These are phyloP conservation scores for Tricholaema leucomelas DNA, from an alignment of 2,113 vertebrate species.

Conservation along the genomic window DNA sequence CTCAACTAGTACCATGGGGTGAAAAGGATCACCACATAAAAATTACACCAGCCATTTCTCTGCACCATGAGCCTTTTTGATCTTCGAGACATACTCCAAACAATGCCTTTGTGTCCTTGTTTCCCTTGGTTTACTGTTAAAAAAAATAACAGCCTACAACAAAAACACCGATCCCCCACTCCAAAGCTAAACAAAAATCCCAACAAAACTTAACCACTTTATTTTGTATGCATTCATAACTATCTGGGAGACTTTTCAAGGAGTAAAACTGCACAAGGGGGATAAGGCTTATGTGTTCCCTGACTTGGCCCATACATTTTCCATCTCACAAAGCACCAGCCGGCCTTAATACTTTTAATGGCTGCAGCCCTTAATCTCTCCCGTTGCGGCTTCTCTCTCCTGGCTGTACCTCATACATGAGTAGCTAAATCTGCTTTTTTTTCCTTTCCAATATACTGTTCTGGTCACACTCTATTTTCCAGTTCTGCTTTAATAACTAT, in stretches of 20 bases:
- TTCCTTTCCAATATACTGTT: not conserved
- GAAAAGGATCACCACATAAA: not conserved
- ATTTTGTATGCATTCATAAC: not conserved
- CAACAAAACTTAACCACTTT: not conserved
- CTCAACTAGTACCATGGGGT: not conserved
- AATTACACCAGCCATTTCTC: not conserved
- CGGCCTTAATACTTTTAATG: not conserved
- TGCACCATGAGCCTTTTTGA: not conserved
- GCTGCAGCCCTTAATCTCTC: not conserved
- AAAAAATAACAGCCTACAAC: not conserved
- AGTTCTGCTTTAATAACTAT: not conserved
- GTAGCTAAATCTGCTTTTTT: not conserved
- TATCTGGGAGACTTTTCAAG: not conserved
- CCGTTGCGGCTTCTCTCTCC: not conserved
- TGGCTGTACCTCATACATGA: not conserved
- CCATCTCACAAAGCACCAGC: not conserved
- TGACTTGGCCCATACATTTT: too few relatives aligned
- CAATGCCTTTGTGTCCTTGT: rapidly evolving
- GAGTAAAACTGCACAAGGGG: not conserved
- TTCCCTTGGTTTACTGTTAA: not conserved
- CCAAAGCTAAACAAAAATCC: not conserved
- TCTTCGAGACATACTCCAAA: not conserved
- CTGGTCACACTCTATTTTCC: not conserved
- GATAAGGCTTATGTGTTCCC: not conserved
- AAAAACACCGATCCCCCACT: too few relatives aligned